These are phyloP conservation scores for Helleia helle DNA, from an alignment of 2,888 invertebrate genomes.

Conservation along the genomic window DNA sequence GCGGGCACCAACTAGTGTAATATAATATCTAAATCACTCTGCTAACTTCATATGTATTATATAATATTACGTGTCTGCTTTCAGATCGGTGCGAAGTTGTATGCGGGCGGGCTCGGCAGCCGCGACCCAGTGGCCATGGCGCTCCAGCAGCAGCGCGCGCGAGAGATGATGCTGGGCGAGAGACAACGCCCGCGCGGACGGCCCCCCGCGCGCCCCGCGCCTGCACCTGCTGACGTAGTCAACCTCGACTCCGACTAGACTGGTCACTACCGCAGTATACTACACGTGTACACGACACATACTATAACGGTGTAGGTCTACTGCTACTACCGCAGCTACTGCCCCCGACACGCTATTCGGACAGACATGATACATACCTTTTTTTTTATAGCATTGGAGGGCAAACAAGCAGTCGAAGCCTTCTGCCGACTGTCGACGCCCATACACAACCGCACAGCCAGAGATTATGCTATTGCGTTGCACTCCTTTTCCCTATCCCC, in stretches of 20 bases:
- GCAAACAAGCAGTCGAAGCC: too few relatives aligned
- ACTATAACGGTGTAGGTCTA: conserved; percentile 10
- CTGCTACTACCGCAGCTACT: too few relatives aligned
- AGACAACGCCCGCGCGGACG: conserved; percentile 27
- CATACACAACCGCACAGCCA: too few relatives aligned
- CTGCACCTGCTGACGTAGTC: conserved; percentile 40
- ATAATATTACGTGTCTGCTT: conserved; percentile 5
- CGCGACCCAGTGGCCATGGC: conserved; percentile 69
- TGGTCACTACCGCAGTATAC: conserved; percentile 8
- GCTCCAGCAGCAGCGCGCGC: conserved; percentile 59
- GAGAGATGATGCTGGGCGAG: conserved; percentile 56
- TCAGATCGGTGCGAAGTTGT: conserved; percentile 60
- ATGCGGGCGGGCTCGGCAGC: conserved; percentile 68
- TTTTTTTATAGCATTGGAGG: too few relatives aligned
- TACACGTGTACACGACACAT: neutral
- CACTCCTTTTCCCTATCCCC: too few relatives aligned
- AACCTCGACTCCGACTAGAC: conserved; percentile 56
- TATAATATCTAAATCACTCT: too few relatives aligned
- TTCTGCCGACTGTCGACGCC: too few relatives aligned
- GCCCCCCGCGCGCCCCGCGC: conserved; percentile 30
- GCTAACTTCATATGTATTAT: too few relatives aligned
- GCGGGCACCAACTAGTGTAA: too few relatives aligned
- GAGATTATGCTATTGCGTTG: too few relatives aligned
- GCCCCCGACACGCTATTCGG: too few relatives aligned
- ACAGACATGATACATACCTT: too few relatives aligned